phyloP scores from a whole-genome alignment of 2,888 invertebrate species.

The Cheilosia variabilis region DNA sequence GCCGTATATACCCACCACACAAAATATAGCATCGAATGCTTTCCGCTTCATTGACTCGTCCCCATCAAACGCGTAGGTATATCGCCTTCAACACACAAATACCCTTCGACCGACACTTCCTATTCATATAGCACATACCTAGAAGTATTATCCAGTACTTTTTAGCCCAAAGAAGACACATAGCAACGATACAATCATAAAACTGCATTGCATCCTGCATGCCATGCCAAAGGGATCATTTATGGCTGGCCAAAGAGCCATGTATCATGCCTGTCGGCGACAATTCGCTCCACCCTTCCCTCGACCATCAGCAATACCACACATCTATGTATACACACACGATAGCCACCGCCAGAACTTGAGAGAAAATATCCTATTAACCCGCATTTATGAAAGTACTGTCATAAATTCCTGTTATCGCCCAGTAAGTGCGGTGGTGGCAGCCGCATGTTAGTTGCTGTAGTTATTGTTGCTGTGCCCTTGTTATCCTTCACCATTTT shows the following conservation, averaged over 20 bases:
- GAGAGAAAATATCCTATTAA: conserved; percentile 73
- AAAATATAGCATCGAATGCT: conserved; percentile 24
- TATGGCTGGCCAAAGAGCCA: conserved; percentile 61
- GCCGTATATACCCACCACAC: too few relatives aligned
- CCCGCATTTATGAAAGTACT: conserved; percentile 73
- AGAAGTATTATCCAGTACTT: conserved; percentile 39
- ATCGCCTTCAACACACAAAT: conserved; percentile 54
- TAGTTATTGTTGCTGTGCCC: conserved; percentile 63
- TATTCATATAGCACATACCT: not conserved
- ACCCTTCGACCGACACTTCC: conserved; percentile 55
- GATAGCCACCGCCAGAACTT: conserved; percentile 33
- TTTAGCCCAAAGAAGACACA: conserved; percentile 35
- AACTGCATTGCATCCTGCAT: conserved; percentile 65
- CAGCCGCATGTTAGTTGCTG: conserved; percentile 70
- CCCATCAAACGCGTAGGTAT: conserved; percentile 63
- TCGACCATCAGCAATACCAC: conserved; percentile 2
- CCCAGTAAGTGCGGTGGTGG: conserved; percentile 68
- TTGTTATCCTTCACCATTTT: conserved; percentile 68
- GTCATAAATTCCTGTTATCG: conserved; percentile 74
- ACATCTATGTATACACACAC: too few relatives aligned
- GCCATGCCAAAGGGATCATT: conserved; percentile 66
- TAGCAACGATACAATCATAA: conserved; percentile 55
- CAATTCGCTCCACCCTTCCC: conserved; percentile 32
- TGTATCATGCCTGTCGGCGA: conserved; percentile 71
- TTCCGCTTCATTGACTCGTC: conserved; percentile 62